Percentiles rank a stretch among this genome's conserved stretches.
Evolutionary conservation across 1,140 invertebrate species (phyloP).

Genomic region (Ridgeia piscesae): DNA sequence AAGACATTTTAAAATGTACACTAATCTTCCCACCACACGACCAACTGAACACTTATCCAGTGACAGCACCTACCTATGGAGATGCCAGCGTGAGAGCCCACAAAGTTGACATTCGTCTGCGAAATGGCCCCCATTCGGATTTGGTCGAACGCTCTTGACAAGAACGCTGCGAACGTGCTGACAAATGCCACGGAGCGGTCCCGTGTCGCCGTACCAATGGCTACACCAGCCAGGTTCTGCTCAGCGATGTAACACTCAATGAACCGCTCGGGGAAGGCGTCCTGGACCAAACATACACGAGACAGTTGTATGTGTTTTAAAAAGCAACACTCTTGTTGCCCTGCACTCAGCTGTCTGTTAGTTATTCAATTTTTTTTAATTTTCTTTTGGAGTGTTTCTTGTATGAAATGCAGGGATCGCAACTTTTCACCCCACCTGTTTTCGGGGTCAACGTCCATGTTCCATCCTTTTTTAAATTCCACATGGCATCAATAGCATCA

Average conservation of each 20-base stretch:
- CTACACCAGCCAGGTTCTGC: slow-evolving; percentile 96
- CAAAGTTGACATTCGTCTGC: slow-evolving; percentile 96
- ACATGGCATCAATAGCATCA: too few relatives aligned
- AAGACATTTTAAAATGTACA: neutral
- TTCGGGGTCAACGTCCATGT: too few relatives aligned
- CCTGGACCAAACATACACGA: neutral
- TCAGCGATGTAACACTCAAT: slow-evolving; percentile 99
- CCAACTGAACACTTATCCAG: neutral
- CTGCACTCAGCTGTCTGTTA: too few relatives aligned
- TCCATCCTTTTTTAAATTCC: too few relatives aligned
- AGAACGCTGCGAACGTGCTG: slow-evolving; percentile 97
- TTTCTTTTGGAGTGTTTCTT: too few relatives aligned
- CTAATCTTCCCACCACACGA: neutral
- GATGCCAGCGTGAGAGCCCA: slow-evolving; percentile 91
- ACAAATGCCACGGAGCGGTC: slow-evolving; percentile 87
- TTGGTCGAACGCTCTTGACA: slow-evolving; percentile 92
- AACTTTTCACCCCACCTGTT: too few relatives aligned
- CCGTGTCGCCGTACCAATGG: slow-evolving; percentile 84
- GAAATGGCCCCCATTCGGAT: slow-evolving; percentile 99
- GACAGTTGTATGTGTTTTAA: too few relatives aligned
- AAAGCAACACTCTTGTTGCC: too few relatives aligned
- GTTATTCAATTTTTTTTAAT: too few relatives aligned
- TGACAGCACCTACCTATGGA: slow-evolving; percentile 66
- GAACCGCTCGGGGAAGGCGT: slow-evolving; percentile 69
- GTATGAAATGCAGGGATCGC: too few relatives aligned